phyloP scores from a whole-genome alignment of 2,888 invertebrate species.

The Brenthis ino region DNA sequence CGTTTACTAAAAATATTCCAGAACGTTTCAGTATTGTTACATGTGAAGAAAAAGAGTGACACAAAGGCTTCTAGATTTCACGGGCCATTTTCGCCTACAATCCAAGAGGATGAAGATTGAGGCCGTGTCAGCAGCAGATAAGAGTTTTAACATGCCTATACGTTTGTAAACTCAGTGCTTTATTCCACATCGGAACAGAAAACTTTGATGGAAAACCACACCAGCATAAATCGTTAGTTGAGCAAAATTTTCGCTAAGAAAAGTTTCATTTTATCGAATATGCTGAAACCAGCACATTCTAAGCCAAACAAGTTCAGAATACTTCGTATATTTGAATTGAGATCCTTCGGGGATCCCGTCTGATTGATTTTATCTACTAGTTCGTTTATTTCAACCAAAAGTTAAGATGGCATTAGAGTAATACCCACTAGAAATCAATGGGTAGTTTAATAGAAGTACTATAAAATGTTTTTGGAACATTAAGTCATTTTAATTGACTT shows the following conservation, averaged over 20 bases:
- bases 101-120: constrained; percentile 11
- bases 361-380: constrained; percentile 68
- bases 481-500: no score
- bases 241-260: constrained; percentile 57
- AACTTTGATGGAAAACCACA: constrained; percentile 77
- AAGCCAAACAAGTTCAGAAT: constrained; percentile 66
- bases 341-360: constrained; percentile 64
- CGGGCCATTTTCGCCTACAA: constrained; percentile 16
- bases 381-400: constrained; percentile 38
- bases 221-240: constrained; percentile 63
- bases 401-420: constrained; percentile 22
- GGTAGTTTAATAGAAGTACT: background rate
- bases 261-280: constrained; percentile 72
- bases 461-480: no score
- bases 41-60: background rate
- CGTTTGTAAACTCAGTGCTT: constrained; percentile 43
- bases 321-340: constrained; percentile 62
- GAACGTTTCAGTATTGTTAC: background rate
- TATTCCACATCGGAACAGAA: constrained; percentile 60
- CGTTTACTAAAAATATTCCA: background rate
- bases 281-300: constrained; percentile 55
- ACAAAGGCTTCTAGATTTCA: constrained; percentile 1
- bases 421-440: constrained; percentile 46
- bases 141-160: constrained; percentile 43
- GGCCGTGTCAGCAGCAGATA: constrained; percentile 19